Evolutionary conservation across 2,113 vertebrate species (phyloP).

Genomic region (Mesitornis unicolor): DNA sequence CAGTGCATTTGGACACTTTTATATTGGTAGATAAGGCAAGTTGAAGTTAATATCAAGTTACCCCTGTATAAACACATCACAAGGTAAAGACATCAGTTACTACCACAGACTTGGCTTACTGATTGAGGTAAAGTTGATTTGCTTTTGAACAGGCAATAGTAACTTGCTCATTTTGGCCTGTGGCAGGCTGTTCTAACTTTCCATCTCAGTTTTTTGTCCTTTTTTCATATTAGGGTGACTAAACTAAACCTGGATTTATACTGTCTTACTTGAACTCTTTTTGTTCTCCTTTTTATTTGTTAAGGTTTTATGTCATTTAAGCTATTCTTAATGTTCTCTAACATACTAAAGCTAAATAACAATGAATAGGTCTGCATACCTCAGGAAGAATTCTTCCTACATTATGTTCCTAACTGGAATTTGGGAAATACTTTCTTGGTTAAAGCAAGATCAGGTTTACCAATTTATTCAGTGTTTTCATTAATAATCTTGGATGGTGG

Average conservation of each 20-base stretch:
- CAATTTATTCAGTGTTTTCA: not conserved
- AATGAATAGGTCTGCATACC: not conserved
- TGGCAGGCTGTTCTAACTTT: not conserved
- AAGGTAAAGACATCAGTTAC: not conserved
- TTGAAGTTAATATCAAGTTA: not conserved
- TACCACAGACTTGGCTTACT: not conserved
- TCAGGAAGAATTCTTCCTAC: not conserved
- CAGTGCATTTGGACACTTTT: not conserved
- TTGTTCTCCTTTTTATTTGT: not conserved
- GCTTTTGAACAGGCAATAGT: not conserved
- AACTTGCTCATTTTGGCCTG: not conserved
- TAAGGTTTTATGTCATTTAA: not conserved
- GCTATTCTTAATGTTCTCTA: not conserved
- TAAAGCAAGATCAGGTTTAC: not conserved
- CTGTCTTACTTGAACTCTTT: not conserved
- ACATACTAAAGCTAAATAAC: not conserved
- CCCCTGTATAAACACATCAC: not conserved
- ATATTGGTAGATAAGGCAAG: not conserved
- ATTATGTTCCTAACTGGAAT: not conserved
- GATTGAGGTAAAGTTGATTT: not conserved
- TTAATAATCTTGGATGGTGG: not conserved
- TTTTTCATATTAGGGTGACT: not conserved
- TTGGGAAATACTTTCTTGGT: not conserved
- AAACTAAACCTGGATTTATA: not conserved
- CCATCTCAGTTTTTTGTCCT: not conserved